Percentiles rank a stretch among this genome's conserved stretches.
phyloP scores from a whole-genome alignment of 2,888 invertebrate genomes.

The Orchesellides sinensis region DNA sequence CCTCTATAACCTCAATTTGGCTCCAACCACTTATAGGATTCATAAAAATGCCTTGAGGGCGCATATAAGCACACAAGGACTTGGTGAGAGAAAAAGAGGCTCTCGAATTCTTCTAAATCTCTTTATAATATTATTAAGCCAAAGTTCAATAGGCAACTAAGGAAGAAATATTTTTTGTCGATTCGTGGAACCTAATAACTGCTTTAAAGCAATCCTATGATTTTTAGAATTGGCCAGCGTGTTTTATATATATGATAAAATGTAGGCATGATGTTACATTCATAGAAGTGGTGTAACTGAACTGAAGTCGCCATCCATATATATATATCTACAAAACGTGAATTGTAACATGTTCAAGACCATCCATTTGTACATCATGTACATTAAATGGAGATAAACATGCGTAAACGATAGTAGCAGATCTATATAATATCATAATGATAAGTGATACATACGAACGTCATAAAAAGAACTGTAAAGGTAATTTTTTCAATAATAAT shows the following conservation, averaged over 20 bases:
- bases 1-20: slow-evolving; percentile 69
- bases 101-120: slow-evolving; percentile 64
- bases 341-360: too few species aligned
- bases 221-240: slow-evolving; percentile 63
- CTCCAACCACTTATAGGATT: slow-evolving; percentile 64
- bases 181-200: slow-evolving; percentile 68
- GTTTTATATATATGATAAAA: too few species aligned
- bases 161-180: slow-evolving; percentile 29
- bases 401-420: not conserved
- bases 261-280: not conserved
- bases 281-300: slow-evolving; percentile 29
- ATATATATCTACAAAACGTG: too few species aligned
- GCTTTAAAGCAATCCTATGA: slow-evolving; percentile 65
- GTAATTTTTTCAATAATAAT: slow-evolving; percentile 64
- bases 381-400: too few species aligned
- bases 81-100: slow-evolving; percentile 14
- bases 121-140: slow-evolving; percentile 65
- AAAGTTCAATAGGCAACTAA: slow-evolving; percentile 53
- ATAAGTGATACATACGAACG: not conserved
- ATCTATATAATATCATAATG: slow-evolving; percentile 7
- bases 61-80: slow-evolving; percentile 44
- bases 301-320: not conserved
- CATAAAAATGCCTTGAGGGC: slow-evolving; percentile 65
- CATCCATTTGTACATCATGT: too few species aligned
- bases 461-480: slow-evolving; percentile 57